Evolutionary conservation across 2,888 invertebrate species (phyloP), one percentile per base, ranked within the genome.

Genomic region (Mactromeris polynyma): DNA sequence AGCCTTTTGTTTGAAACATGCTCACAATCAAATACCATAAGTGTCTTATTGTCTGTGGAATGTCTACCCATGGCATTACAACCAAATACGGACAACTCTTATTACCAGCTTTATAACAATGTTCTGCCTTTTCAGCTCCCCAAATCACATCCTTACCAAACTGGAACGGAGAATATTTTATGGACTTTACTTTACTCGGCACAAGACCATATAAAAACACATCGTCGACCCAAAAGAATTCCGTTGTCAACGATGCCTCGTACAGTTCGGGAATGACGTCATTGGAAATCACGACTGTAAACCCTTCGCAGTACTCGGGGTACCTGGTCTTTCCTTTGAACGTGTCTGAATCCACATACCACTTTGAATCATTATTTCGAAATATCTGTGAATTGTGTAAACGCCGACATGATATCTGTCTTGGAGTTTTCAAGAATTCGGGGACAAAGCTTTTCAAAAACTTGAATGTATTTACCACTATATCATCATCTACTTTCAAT

Each of bases 291-390:
- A n/a, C n/a, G n/a, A n/a, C n/a, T n/a, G n/a, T n/a, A n/a, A n/a
- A n/a, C n/a, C n/a, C n/a, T n/a, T n/a, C n/a, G 26, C 87, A 83
- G 31, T 83, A 83, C 19, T 40, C n/a, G 0, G 87, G 87, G 69
- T 83, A 87, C 0, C 19, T 7, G 1, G 19, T 26, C 9, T 58
- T 36, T 31, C 83, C 83, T 79, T 78, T 26, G 33, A 87, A 87
- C 42, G 46, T 36, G 42, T 86, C 86, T 11, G 81, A 81, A 77
- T 86, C 86, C 3, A 64, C 86, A n/a, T n/a, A n/a, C n/a, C n/a
- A n/a, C n/a, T n/a, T n/a, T n/a, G n/a, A n/a, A n/a, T n/a, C n/a
- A n/a, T n/a, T n/a, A n/a, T n/a, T n/a, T n/a, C n/a, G n/a, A n/a
- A n/a, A n/a, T n/a, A n/a, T n/a, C n/a, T n/a, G n/a, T n/a, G n/a